Evolutionary conservation across 2,113 vertebrate genomes (phyloP).

Genomic region (Centropristis striata): DNA sequence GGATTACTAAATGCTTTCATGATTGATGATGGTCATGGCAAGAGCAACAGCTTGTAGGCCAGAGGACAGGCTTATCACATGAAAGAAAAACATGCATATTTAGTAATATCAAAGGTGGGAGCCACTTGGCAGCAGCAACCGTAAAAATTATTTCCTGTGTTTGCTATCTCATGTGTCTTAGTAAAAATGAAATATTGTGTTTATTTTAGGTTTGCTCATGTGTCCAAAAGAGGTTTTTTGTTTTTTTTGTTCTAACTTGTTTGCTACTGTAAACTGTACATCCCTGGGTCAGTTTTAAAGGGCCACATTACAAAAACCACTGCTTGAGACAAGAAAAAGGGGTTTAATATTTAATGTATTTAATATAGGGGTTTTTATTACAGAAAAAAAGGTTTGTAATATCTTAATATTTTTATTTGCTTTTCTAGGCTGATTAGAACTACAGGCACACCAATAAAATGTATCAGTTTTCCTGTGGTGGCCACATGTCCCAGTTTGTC

Average conservation of each 20-base stretch:
- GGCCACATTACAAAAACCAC: not conserved
- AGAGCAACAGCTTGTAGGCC: conserved; percentile 62
- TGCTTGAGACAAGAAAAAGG: too few relatives aligned
- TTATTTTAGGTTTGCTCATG: conserved; percentile 27
- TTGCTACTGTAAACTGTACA: not conserved
- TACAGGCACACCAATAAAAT: not conserved
- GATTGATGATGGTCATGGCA: conserved; percentile 55
- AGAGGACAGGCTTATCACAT: conserved; percentile 54
- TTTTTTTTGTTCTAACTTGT: conserved; percentile 1
- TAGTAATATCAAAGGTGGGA: conserved; percentile 42
- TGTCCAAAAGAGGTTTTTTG: conserved; percentile 4
- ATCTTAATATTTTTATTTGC: not conserved
- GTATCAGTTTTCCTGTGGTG: not conserved
- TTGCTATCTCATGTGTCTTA: not conserved
- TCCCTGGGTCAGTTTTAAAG: not conserved
- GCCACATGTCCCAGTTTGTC: too few relatives aligned
- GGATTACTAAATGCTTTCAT: conserved; percentile 52
- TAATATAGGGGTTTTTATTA: too few relatives aligned
- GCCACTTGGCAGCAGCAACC: conserved; percentile 23
- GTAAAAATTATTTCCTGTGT: conserved; percentile 52
- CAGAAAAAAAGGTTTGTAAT: not conserved
- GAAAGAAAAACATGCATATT: conserved; percentile 65
- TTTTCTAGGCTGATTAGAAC: not conserved
- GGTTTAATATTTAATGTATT: too few relatives aligned
- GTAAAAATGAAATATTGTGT: conserved; percentile 48